These are phyloP conservation scores for Leptopilina clavipes DNA, from an alignment of 1,140 invertebrate species.

Conservation along the genomic window DNA sequence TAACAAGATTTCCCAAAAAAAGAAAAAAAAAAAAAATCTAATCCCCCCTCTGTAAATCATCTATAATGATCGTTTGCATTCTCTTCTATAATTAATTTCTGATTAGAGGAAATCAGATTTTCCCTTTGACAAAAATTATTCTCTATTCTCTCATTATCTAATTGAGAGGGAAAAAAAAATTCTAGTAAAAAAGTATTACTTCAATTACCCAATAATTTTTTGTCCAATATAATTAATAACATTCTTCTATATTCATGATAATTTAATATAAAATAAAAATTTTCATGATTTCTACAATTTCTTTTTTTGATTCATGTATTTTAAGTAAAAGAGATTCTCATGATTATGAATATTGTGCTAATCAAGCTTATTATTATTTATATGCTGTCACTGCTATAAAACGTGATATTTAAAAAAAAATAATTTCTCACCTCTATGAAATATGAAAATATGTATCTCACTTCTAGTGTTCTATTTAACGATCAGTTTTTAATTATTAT, in stretches of 20 bases:
- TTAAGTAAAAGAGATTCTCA: neutral
- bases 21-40: neutral
- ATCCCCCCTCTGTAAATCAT: neutral
- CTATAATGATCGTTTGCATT: neutral
- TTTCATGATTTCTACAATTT: neutral
- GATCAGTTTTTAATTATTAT: too few relatives aligned
- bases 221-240: too few relatives aligned
- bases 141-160: neutral
- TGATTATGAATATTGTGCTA: neutral
- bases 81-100: neutral
- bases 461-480: neutral
- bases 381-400: neutral
- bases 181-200: too few relatives aligned
- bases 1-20: neutral
- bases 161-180: too few relatives aligned
- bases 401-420: constrained; percentile 5
- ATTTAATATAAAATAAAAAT: too few relatives aligned
- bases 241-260: too few relatives aligned
- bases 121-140: neutral
- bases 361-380: constrained; percentile 10
- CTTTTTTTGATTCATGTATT: neutral
- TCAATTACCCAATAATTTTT: too few relatives aligned
- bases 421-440: constrained; percentile 9
- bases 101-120: neutral
- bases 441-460: neutral